Percentiles rank a stretch among this genome's conserved stretches.
These are phyloP conservation scores for Chloebia gouldiae DNA, from an alignment of 2,113 vertebrate species.

Conservation along the genomic window DNA sequence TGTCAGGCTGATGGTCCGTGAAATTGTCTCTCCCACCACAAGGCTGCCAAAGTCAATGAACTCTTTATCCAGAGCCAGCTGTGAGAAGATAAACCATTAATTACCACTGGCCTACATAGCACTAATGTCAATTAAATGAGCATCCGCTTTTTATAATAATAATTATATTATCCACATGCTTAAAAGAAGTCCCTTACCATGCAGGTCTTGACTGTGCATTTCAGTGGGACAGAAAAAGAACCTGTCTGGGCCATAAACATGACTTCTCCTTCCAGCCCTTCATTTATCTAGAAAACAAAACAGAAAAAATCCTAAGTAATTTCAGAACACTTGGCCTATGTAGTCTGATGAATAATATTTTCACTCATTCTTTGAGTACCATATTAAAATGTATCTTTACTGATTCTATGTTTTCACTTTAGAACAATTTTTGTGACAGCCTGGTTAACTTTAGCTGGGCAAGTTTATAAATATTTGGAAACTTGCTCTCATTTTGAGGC, in stretches of 20 bases:
- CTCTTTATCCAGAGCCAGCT: slow-evolving; percentile 87
- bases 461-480: neutral
- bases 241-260: slow-evolving; percentile 82
- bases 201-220: slow-evolving; percentile 87
- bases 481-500: neutral
- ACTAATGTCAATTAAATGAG: neutral
- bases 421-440: neutral
- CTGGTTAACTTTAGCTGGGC: neutral
- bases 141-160: neutral
- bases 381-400: neutral
- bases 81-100: slow-evolving; percentile 31
- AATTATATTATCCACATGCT: neutral
- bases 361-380: neutral
- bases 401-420: neutral
- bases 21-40: slow-evolving; percentile 86
- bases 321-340: neutral
- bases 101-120: slow-evolving; percentile 29
- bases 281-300: slow-evolving; percentile 77
- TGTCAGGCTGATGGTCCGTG: slow-evolving; percentile 82
- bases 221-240: slow-evolving; percentile 82
- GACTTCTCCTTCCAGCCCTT: slow-evolving; percentile 85
- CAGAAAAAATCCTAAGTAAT: neutral
- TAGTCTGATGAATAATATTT: neutral
- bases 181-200: slow-evolving; percentile 72
- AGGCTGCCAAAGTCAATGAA: slow-evolving; percentile 87